A percentile compares a stretch with the other conserved stretches of the same genome.
Evolutionary conservation across 2,113 vertebrate genomes (phyloP).

Genomic region (Vireo altiloquus): DNA sequence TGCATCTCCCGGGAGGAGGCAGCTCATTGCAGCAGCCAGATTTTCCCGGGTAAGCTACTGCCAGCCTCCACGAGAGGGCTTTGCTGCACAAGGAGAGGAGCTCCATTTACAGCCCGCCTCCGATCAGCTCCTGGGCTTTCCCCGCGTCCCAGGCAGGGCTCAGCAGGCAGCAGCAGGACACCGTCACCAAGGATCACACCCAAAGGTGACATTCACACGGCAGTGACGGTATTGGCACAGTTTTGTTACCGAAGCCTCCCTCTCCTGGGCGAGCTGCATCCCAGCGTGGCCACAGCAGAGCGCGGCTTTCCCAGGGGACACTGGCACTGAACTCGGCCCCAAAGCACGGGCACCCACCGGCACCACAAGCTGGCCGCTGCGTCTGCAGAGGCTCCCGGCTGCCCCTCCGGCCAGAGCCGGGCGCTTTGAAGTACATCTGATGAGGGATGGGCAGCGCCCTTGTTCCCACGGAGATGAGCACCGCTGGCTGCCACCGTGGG

Average conservation of each 20-base stretch:
- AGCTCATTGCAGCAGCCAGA: neutral
- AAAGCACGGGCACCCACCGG: fast-evolving
- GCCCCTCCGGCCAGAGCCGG: neutral
- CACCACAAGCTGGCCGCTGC: fast-evolving
- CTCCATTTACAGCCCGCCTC: neutral
- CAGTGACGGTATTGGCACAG: neutral
- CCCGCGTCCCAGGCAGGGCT: neutral
- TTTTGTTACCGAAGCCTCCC: neutral
- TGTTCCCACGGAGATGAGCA: neutral
- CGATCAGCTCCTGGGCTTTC: neutral
- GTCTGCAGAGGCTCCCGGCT: neutral
- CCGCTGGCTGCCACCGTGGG: neutral
- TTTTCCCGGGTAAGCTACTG: neutral
- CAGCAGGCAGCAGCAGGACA: neutral
- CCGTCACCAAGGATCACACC: neutral
- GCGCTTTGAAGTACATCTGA: neutral
- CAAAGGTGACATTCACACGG: fast-evolving
- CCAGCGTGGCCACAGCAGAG: neutral
- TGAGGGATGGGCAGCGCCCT: neutral
- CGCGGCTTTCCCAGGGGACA: neutral
- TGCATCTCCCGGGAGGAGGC: neutral
- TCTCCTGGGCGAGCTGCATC: neutral
- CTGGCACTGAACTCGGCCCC: neutral
- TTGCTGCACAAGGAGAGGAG: constrained; percentile 5
- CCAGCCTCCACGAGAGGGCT: constrained; percentile 59